Conservation (phyloP, 2,888 invertebrate genomes). For the Acleris sparsana region DNA sequence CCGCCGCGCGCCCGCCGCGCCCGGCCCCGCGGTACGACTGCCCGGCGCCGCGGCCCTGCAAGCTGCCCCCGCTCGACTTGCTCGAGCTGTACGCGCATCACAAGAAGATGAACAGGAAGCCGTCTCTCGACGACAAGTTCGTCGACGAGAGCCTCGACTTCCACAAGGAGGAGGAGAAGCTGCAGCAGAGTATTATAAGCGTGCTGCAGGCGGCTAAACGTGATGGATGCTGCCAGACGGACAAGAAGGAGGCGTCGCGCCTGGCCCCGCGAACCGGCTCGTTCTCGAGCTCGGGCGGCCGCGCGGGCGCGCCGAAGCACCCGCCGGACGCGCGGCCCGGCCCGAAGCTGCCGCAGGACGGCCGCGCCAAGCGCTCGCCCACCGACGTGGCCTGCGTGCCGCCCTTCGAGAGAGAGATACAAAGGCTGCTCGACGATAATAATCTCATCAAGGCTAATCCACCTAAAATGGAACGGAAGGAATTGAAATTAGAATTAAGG, state of each 20-base stretch:
- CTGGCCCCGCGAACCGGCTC: slow-evolving; percentile 73
- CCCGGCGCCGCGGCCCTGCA: slow-evolving; percentile 81
- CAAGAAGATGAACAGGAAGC: slow-evolving; percentile 69
- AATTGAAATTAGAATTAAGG: slow-evolving; percentile 84
- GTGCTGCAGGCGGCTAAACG: slow-evolving; percentile 81
- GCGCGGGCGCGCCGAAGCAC: slow-evolving; percentile 80
- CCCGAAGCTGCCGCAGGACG: slow-evolving; percentile 78
- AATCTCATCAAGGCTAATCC: slow-evolving; percentile 85
- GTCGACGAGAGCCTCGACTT: slow-evolving; percentile 66
- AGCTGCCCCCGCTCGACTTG: slow-evolving; percentile 65
- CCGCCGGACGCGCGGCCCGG: slow-evolving; percentile 77
- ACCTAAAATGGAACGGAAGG: slow-evolving; percentile 84
- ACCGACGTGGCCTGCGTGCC: slow-evolving; percentile 81
- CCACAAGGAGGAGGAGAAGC: slow-evolving; percentile 76
- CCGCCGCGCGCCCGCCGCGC: slow-evolving; percentile 72
- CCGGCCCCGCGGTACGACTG: slow-evolving; percentile 82
- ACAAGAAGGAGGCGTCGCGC: slow-evolving; percentile 84
- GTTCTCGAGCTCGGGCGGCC: slow-evolving; percentile 80
- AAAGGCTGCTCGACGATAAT: slow-evolving; percentile 89
- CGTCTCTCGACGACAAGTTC: slow-evolving; percentile 71
- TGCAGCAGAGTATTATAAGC: slow-evolving; percentile 78
- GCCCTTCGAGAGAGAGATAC: slow-evolving; percentile 91
- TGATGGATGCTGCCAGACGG: slow-evolving; percentile 86
- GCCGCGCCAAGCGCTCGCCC: slow-evolving; percentile 75
- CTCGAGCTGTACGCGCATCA: slow-evolving; percentile 74